Evolutionary conservation across 2,113 vertebrate species (phyloP).

Genomic region (Mormyrus iriodes): DNA sequence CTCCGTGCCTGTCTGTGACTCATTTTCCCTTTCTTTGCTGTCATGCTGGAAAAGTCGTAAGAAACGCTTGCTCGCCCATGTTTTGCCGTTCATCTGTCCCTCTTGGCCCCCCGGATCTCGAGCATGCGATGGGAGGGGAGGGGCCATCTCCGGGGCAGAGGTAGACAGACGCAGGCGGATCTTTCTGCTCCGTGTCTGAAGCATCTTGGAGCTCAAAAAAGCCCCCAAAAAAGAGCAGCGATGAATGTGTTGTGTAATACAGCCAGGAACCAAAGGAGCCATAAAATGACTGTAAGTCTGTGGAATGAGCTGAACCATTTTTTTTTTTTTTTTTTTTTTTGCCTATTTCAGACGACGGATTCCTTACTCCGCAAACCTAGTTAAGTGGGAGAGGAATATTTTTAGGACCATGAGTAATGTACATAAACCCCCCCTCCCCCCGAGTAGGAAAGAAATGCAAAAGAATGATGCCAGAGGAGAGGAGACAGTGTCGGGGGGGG

Average conservation of each 20-base stretch:
- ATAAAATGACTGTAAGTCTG: neutral
- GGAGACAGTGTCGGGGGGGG: neutral
- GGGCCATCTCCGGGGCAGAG: neutral
- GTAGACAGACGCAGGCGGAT: neutral
- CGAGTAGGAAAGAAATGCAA: neutral
- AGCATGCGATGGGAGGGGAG: neutral
- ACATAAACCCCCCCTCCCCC: neutral
- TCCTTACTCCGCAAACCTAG: neutral
- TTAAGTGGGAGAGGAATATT: neutral
- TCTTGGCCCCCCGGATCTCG: constrained; percentile 15
- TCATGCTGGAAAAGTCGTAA: neutral
- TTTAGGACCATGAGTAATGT: neutral
- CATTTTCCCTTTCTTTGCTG: neutral
- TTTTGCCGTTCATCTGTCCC: neutral
- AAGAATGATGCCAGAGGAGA: neutral
- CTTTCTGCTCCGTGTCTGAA: neutral
- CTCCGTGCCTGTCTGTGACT: constrained; percentile 32
- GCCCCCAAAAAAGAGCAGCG: neutral
- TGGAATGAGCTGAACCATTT: neutral
- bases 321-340: constrained; percentile 2
- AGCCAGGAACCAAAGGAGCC: neutral
- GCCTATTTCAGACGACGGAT: neutral
- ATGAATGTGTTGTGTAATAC: neutral
- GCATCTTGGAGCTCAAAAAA: neutral
- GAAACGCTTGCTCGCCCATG: neutral